These are phyloP conservation scores for Maccullochella peelii DNA, from an alignment of 2,113 vertebrate species.

Conservation along the genomic window DNA sequence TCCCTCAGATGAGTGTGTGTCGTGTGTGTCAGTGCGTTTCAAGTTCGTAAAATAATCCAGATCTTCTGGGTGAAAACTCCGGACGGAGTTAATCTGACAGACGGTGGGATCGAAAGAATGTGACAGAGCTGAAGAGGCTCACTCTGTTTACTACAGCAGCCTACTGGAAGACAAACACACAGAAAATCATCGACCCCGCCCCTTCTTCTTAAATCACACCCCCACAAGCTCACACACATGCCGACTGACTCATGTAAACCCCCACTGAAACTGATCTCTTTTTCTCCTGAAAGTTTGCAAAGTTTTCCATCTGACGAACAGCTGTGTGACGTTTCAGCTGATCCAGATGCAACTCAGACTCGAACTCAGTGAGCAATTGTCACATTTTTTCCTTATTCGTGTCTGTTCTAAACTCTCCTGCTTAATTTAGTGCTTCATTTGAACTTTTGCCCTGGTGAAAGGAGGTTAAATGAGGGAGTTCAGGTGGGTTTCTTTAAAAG, in stretches of 20 bases:
- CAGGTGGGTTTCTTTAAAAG: conserved; percentile 8
- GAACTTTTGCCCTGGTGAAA: not conserved
- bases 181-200: conserved; percentile 54
- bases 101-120: conserved; percentile 29
- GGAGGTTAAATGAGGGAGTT: conserved; percentile 25
- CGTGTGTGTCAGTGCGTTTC: not conserved
- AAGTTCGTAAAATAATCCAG: conserved; percentile 36
- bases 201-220: conserved; percentile 46
- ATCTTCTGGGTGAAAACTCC: conserved; percentile 16
- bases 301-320: conserved; percentile 11
- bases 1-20: conserved; percentile 20
- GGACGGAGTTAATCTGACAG: conserved; percentile 41
- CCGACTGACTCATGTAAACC: conserved; percentile 70
- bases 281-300: not conserved
- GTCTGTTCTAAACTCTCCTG: not conserved
- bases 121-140: conserved; percentile 35
- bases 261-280: conserved; percentile 33
- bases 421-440: conserved; percentile 19
- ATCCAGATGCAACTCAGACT: not conserved
- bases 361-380: not conserved
- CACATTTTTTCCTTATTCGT: not conserved
- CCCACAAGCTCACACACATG: conserved; percentile 64
- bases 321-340: not conserved
- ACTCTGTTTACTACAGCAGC: conserved; percentile 67
- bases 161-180: conserved; percentile 27